Conservation (phyloP, 2,888 invertebrate genomes). For the Rhamnusium bicolor region DNA sequence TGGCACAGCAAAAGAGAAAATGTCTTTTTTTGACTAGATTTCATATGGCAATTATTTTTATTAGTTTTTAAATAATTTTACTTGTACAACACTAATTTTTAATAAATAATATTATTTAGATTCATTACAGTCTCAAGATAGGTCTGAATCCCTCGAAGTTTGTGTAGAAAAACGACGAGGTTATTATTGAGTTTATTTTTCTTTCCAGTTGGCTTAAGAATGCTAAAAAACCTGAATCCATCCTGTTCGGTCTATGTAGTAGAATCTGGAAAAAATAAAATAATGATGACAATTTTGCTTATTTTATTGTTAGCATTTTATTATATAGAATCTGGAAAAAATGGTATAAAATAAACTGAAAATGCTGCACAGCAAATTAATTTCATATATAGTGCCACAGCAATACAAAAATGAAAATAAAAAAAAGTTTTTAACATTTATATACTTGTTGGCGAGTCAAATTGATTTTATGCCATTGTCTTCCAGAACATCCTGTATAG, state of each 20-base stretch:
- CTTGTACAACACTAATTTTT: background rate
- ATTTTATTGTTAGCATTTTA: no score
- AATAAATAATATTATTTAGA: background rate
- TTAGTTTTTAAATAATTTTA: no score
- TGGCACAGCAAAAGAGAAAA: background rate
- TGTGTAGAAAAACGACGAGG: slow-evolving; percentile 22
- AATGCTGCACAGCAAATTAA: no score
- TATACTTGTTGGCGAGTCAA: no score
- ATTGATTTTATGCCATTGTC: no score
- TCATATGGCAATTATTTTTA: slow-evolving; percentile 4
- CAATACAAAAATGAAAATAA: no score
- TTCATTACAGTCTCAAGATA: slow-evolving; percentile 30
- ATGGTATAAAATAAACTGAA: no score
- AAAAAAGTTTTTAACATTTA: no score
- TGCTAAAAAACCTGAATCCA: slow-evolving; percentile 8
- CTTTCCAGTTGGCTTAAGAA: background rate
- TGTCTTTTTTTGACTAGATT: background rate
- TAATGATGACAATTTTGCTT: background rate
- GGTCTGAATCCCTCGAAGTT: slow-evolving; percentile 31
- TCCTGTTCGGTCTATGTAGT: background rate
- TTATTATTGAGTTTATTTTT: slow-evolving; percentile 18
- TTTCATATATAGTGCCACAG: no score
- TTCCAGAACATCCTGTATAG: no score
- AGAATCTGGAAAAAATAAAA: slow-evolving; percentile 23
- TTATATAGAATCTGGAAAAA: no score